Percentiles rank a stretch among this genome's conserved stretches.
These are phyloP conservation scores for Orthonyx spaldingii DNA, from an alignment of 2,113 vertebrate species.

Conservation along the genomic window DNA sequence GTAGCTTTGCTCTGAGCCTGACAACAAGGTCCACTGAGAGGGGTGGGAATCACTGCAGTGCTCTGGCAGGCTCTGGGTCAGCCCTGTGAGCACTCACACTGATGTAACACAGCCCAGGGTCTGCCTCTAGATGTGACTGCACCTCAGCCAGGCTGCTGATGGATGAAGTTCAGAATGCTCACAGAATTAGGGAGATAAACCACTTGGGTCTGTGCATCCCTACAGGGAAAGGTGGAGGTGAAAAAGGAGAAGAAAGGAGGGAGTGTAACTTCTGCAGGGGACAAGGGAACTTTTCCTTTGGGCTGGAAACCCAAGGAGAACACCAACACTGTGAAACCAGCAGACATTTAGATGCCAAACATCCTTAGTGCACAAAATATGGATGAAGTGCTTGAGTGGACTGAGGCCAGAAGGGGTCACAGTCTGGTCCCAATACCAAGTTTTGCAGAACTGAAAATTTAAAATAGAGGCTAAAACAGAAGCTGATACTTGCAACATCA, in stretches of 20 bases:
- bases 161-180: background rate
- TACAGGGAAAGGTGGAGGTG: background rate
- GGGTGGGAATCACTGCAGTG: background rate
- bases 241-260: background rate
- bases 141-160: background rate
- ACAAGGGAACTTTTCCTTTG: background rate
- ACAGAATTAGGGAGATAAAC: background rate
- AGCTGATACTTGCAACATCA: background rate
- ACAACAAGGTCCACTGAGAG: background rate
- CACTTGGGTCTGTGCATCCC: background rate
- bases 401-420: background rate
- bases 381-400: background rate
- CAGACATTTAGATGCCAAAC: background rate
- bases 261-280: background rate
- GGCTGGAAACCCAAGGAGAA: background rate
- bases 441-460: background rate
- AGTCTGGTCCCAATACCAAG: background rate
- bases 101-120: rapidly evolving
- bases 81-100: background rate
- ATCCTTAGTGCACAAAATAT: background rate
- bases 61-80: background rate
- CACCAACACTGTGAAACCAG: background rate
- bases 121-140: background rate
- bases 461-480: background rate
- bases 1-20: background rate